Conservation (phyloP, 1,140 invertebrate species). For the Armadillidium nasatum region DNA sequence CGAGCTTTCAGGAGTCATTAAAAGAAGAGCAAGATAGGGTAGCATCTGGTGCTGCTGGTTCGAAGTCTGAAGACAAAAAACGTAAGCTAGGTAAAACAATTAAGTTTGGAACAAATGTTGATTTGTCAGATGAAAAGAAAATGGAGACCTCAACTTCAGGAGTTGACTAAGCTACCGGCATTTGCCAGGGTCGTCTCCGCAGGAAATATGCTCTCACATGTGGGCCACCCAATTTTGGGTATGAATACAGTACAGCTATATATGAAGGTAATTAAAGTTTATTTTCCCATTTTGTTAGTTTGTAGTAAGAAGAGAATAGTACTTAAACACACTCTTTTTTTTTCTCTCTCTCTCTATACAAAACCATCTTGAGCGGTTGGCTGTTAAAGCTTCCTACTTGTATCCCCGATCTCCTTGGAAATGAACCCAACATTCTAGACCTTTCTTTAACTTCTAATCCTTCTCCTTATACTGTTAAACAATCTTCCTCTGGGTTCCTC, state of each 20-base stretch:
- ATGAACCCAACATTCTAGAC: too few species aligned
- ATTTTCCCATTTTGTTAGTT: too few species aligned
- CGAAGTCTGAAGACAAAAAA: constrained; percentile 55
- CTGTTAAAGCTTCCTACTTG: too few species aligned
- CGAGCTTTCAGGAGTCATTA: constrained; percentile 91
- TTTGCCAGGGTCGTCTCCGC: constrained; percentile 94
- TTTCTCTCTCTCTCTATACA: too few species aligned
- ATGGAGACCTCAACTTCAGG: constrained; percentile 88
- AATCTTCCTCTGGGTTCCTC: too few species aligned
- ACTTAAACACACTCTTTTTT: too few species aligned
- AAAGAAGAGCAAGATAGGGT: constrained; percentile 57
- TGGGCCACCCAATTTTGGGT: constrained; percentile 95
- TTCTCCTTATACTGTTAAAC: too few species aligned
- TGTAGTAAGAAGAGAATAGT: too few species aligned
- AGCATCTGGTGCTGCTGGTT: constrained; percentile 23
- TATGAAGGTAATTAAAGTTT: constrained; percentile 90
- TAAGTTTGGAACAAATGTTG: constrained; percentile 95
- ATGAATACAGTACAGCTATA: constrained; percentile 99
- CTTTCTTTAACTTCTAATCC: too few species aligned
- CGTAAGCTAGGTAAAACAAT: constrained; percentile 53
- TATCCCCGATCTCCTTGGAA: too few species aligned
- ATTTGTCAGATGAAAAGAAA: constrained; percentile 64
- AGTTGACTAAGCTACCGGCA: constrained; percentile 92
- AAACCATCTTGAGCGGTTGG: too few species aligned
- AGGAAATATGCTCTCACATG: constrained; percentile 96